A percentile compares a stretch with the other conserved stretches of the same genome.
phyloP scores from a whole-genome alignment of 2,113 vertebrate species.

The Steatornis caripensis region DNA sequence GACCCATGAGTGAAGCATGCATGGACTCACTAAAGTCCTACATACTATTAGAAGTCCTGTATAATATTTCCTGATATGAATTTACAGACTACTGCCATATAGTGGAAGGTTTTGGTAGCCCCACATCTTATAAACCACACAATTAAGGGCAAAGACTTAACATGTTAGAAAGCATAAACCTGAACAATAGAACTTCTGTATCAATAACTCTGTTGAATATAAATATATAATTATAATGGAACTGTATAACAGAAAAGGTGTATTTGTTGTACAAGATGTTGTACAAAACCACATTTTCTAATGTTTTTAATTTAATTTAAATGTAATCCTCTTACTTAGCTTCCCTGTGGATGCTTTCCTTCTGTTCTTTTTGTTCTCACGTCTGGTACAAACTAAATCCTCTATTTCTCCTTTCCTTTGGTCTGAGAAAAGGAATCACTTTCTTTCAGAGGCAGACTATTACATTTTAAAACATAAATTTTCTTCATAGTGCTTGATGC shows the following conservation, averaged over 20 bases:
- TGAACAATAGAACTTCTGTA: background rate
- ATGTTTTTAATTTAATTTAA: background rate
- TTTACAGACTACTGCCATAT: background rate
- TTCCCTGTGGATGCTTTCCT: background rate
- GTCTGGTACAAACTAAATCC: background rate
- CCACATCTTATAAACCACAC: background rate
- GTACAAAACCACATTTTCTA: background rate
- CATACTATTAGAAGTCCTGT: background rate
- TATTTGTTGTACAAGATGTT: background rate
- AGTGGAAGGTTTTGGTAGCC: background rate
- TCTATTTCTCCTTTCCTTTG: background rate
- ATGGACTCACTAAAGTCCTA: background rate
- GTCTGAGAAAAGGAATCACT: background rate
- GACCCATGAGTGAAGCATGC: background rate
- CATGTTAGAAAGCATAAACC: background rate
- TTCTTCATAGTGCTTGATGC: slow-evolving; percentile 43
- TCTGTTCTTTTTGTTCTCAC: background rate
- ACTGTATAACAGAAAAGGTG: background rate
- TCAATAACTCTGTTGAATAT: background rate
- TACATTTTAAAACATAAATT: slow-evolving; percentile 49
- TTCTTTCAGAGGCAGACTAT: slow-evolving; percentile 21
- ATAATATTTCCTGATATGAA: background rate
- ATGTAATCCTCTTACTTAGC: background rate
- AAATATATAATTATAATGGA: background rate
- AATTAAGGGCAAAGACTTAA: background rate